A percentile compares a stretch with the other conserved stretches of the same genome.
These are phyloP conservation scores for Molanna angustata DNA, from an alignment of 2,888 invertebrate species.

Conservation along the genomic window DNA sequence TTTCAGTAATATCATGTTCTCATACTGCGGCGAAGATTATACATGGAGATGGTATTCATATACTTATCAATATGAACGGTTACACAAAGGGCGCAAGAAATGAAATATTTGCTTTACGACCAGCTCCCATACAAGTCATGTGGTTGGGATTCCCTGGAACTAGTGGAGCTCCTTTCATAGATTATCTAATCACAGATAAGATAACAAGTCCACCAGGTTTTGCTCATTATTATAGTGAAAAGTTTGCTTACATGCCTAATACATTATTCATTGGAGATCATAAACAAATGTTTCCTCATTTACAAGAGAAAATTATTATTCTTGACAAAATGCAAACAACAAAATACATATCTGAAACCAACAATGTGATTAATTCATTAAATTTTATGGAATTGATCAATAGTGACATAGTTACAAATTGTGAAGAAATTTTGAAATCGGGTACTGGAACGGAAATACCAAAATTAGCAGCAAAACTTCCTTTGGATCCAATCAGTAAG, in stretches of 20 bases:
- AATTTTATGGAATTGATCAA: neutral
- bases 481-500: neutral
- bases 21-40: constrained; percentile 90
- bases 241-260: constrained; percentile 88
- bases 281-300: constrained; percentile 89
- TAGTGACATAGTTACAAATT: neutral
- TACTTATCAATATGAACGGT: constrained; percentile 93
- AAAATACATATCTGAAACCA: neutral
- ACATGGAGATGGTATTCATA: constrained; percentile 82
- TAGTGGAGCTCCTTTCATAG: constrained; percentile 91
- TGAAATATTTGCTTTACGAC: constrained; percentile 87
- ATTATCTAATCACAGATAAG: constrained; percentile 86
- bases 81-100: constrained; percentile 94
- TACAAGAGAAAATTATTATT: constrained; percentile 66
- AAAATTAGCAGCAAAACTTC: neutral
- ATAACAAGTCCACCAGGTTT: constrained; percentile 82
- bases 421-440: neutral
- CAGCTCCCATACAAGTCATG: constrained; percentile 91
- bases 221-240: constrained; percentile 83
- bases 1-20: constrained; percentile 82
- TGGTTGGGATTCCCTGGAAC: constrained; percentile 95
- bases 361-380: neutral
- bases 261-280: constrained; percentile 95
- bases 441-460: neutral
- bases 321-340: neutral